Evolutionary conservation across 2,797 vertebrate genomes (phyloP).

Genomic region (Pseudotriccus pelzelni): DNA sequence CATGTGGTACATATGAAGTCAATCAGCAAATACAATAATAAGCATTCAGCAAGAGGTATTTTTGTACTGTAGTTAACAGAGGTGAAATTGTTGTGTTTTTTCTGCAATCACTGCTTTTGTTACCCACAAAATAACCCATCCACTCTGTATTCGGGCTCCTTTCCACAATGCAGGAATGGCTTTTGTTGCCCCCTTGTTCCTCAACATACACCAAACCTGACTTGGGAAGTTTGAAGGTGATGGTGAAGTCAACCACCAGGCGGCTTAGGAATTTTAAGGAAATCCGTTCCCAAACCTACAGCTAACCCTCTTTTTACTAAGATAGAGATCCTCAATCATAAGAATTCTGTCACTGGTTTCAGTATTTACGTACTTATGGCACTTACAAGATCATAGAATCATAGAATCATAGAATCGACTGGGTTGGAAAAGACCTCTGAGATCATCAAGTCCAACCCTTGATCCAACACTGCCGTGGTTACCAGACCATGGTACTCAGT

Average conservation of each 20-base stretch:
- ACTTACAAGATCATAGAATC: neutral
- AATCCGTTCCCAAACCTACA: neutral
- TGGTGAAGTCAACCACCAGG: neutral
- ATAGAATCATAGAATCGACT: too few relatives aligned
- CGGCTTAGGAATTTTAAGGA: neutral
- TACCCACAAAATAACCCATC: neutral
- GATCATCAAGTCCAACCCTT: too few relatives aligned
- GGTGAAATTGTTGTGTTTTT: neutral
- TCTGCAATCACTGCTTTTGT: neutral
- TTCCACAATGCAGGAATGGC: neutral
- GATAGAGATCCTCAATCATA: neutral
- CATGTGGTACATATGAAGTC: conserved; percentile 30
- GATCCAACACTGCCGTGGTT: too few relatives aligned
- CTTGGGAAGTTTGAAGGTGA: neutral
- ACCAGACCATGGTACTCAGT: too few relatives aligned
- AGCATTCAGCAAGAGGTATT: conserved; percentile 11
- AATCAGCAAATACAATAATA: conserved; percentile 18
- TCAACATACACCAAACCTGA: neutral
- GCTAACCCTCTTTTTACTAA: neutral
- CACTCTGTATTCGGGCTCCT: neutral
- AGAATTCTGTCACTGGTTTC: neutral
- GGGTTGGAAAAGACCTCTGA: too few relatives aligned
- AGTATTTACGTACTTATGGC: neutral
- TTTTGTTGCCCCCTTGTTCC: neutral
- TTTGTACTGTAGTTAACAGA: neutral